Conservation (phyloP, 53 echinoderm and acorn worm genomes). For the Zoroaster sp. region DNA sequence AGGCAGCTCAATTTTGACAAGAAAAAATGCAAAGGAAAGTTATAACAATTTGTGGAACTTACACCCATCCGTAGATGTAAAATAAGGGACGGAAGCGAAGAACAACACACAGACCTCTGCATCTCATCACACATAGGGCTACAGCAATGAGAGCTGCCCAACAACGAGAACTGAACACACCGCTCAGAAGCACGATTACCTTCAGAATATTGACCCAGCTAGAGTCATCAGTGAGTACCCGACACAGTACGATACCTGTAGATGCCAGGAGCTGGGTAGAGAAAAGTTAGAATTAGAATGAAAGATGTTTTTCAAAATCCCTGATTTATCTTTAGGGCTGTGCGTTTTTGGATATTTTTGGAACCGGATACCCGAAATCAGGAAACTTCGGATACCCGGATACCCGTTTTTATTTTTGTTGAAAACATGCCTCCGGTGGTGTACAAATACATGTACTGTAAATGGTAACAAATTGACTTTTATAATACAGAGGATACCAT, state of each 20-base stretch:
- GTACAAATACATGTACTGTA: too few relatives aligned
- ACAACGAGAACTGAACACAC: slow-evolving; percentile 70
- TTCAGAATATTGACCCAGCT: slow-evolving; percentile 52
- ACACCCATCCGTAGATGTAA: slow-evolving; percentile 95
- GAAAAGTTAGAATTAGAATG: neutral
- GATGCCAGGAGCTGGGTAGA: slow-evolving; percentile 62
- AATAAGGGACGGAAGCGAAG: slow-evolving; percentile 52
- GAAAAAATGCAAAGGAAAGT: too few relatives aligned
- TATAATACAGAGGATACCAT: too few relatives aligned
- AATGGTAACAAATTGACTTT: too few relatives aligned
- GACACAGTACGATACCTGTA: slow-evolving; percentile 60
- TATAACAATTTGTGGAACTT: slow-evolving; percentile 42
- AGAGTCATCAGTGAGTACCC: neutral
- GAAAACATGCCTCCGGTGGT: too few relatives aligned
- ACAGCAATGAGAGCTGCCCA: slow-evolving; percentile 83
- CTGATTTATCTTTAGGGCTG: neutral
- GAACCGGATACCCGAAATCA: too few relatives aligned
- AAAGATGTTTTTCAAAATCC: too few relatives aligned
- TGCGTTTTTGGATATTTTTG: too few relatives aligned
- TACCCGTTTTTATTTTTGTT: too few relatives aligned
- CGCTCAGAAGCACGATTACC: slow-evolving; percentile 56
- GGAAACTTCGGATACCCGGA: too few relatives aligned
- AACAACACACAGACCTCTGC: slow-evolving; percentile 71
- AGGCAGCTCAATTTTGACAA: too few relatives aligned
- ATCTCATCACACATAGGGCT: slow-evolving; percentile 69